Percentiles rank a stretch among this genome's conserved stretches.
Conservation (phyloP, 2,113 vertebrate species). For the Naja naja region DNA sequence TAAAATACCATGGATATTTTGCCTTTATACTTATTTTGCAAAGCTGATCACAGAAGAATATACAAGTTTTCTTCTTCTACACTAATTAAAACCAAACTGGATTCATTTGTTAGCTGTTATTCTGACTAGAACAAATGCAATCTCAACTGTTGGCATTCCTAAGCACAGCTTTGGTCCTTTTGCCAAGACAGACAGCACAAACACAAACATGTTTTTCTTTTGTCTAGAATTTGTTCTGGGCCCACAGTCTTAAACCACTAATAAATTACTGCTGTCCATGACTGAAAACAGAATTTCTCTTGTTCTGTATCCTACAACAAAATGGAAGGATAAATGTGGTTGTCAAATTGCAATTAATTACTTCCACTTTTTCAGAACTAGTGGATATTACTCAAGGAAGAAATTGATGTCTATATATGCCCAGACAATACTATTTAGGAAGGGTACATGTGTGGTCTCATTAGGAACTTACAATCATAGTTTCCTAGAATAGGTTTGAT, state of each 20-base stretch:
- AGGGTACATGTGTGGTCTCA: background rate
- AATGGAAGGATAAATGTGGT: slow-evolving; percentile 55
- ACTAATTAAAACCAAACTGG: slow-evolving; percentile 64
- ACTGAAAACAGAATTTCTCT: slow-evolving; percentile 48
- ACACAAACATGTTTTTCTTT: slow-evolving; percentile 70
- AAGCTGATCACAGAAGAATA: slow-evolving; percentile 55
- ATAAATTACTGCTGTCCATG: slow-evolving; percentile 49
- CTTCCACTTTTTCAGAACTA: slow-evolving; percentile 35
- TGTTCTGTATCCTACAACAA: slow-evolving; percentile 47
- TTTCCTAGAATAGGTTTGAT: background rate
- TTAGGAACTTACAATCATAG: background rate
- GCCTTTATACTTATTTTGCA: slow-evolving; percentile 41
- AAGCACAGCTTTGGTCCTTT: slow-evolving; percentile 56
- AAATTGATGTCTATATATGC: slow-evolving; percentile 28
- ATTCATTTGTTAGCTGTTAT: slow-evolving; percentile 59
- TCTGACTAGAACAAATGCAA: slow-evolving; percentile 50
- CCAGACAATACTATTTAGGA: background rate
- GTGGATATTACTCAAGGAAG: slow-evolving; percentile 12
- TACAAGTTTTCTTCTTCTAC: slow-evolving; percentile 43
- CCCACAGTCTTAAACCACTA: slow-evolving; percentile 57
- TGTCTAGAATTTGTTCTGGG: slow-evolving; percentile 68
- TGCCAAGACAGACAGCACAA: slow-evolving; percentile 59
- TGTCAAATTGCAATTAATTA: slow-evolving; percentile 52
- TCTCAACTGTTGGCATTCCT: slow-evolving; percentile 60
- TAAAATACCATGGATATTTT: slow-evolving; percentile 46